These are phyloP conservation scores for Boleophthalmus pectinirostris DNA, from an alignment of 2,113 vertebrate genomes.

Conservation along the genomic window DNA sequence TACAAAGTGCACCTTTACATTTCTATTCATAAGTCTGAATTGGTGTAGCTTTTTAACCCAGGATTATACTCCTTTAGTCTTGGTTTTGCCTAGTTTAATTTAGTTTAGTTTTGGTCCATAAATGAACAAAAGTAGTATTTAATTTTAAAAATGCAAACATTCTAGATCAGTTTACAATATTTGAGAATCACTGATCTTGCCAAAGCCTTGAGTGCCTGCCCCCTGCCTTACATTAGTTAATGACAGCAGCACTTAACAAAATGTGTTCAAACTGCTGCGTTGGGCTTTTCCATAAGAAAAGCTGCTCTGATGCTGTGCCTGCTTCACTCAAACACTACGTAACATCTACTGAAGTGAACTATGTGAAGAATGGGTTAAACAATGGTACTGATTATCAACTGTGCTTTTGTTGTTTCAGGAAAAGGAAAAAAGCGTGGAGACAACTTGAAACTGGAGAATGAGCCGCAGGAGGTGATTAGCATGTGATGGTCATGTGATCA, in stretches of 20 bases:
- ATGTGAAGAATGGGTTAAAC: neutral
- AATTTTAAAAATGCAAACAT: neutral
- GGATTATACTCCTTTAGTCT: too few relatives aligned
- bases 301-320: constrained; percentile 34
- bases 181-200: neutral
- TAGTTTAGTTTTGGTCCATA: neutral
- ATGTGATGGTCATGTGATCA: constrained; percentile 45
- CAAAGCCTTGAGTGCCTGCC: constrained; percentile 21
- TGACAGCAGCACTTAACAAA: neutral
- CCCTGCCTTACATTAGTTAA: constrained; percentile 17
- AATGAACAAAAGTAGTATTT: neutral
- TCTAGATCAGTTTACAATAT: neutral
- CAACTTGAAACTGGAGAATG: constrained; percentile 94
- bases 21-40: too few relatives aligned
- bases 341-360: neutral
- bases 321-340: constrained; percentile 26
- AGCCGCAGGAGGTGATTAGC: constrained; percentile 92
- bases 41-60: too few relatives aligned
- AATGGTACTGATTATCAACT: neutral
- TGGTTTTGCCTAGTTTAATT: neutral
- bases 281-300: constrained; percentile 40
- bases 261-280: constrained; percentile 16
- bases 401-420: constrained; percentile 71
- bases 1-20: too few relatives aligned
- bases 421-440: constrained; percentile 94